phyloP scores from a whole-genome alignment of 2,797 vertebrate species.

The Atherinosoma microstoma region DNA sequence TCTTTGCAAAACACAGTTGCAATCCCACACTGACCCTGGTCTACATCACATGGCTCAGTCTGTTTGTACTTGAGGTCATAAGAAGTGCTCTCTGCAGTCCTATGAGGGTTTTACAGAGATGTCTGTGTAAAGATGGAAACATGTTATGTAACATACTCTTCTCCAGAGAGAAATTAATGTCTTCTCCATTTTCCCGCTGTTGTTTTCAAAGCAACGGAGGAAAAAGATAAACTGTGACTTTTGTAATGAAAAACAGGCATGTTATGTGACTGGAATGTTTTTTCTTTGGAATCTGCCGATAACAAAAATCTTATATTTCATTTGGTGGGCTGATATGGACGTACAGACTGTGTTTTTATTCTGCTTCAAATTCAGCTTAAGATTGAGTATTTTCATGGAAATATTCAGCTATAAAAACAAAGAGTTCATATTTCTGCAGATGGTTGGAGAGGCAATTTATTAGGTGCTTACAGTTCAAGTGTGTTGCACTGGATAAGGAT shows the following conservation, averaged over 20 bases:
- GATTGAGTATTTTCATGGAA: conserved; percentile 18
- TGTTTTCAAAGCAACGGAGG: conserved; percentile 61
- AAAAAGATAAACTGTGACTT: conserved; percentile 51
- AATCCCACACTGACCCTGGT: conserved; percentile 12
- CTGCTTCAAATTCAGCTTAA: conserved; percentile 4
- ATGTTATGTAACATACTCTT: conserved; percentile 59
- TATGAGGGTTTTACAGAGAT: conserved; percentile 31
- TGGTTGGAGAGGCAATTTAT: conserved; percentile 2
- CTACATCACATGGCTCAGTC: conserved; percentile 5
- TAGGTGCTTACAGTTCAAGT: conserved; percentile 5
- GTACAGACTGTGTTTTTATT: conserved; percentile 27
- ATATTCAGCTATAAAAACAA: conserved; percentile 22
- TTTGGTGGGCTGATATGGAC: background rate
- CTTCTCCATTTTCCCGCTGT: conserved; percentile 46
- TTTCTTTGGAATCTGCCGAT: conserved; percentile 41
- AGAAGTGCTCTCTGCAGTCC: conserved; percentile 29
- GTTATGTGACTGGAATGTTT: conserved; percentile 43
- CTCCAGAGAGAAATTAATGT: conserved; percentile 56
- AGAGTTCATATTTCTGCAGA: background rate
- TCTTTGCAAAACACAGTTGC: background rate
- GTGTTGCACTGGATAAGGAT: background rate
- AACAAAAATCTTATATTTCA: conserved; percentile 39
- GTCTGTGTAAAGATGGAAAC: conserved; percentile 51
- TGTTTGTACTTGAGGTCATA: conserved; percentile 19
- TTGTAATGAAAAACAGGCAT: conserved; percentile 65